Evolutionary conservation across 2,797 vertebrate species (phyloP).

Genomic region (Parambassis ranga): DNA sequence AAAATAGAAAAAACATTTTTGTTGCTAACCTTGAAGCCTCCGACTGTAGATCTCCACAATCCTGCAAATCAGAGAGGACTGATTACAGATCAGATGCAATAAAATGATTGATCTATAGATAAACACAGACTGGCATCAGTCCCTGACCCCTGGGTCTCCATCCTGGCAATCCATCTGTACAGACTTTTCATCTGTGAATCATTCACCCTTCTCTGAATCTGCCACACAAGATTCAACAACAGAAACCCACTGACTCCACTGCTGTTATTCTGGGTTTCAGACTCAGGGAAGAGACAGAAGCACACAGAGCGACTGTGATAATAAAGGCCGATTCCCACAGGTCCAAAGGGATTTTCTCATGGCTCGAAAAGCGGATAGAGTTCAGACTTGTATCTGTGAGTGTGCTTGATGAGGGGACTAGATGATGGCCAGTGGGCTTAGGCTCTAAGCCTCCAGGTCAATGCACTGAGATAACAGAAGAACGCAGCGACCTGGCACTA

Average conservation of each 20-base stretch:
- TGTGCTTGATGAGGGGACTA: constrained; percentile 60
- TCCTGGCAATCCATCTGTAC: neutral
- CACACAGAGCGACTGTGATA: constrained; percentile 62
- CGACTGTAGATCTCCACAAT: constrained; percentile 88
- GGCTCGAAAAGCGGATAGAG: constrained; percentile 55
- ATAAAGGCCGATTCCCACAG: constrained; percentile 70
- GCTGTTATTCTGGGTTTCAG: constrained; percentile 23
- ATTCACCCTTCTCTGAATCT: constrained; percentile 50
- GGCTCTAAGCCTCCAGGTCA: constrained; percentile 80
- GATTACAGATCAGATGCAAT: constrained; percentile 28
- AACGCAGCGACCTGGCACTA: constrained; percentile 70
- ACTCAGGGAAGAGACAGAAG: constrained; percentile 25
- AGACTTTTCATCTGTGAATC: constrained; percentile 40
- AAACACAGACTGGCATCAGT: constrained; percentile 30
- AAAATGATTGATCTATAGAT: constrained; percentile 55
- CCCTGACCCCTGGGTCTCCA: constrained; percentile 4
- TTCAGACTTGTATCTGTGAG: constrained; percentile 64
- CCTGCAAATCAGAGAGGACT: constrained; percentile 56
- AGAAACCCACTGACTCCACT: constrained; percentile 2
- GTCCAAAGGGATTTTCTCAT: constrained; percentile 74
- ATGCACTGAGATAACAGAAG: constrained; percentile 80
- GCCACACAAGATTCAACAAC: neutral
- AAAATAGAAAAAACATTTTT: neutral
- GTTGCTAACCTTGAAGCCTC: constrained; percentile 84
- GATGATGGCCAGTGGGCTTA: constrained; percentile 69